Percentiles rank a stretch among this genome's conserved stretches.
phyloP scores from a whole-genome alignment of 2,113 vertebrate genomes.

The Lepisosteus osseus region DNA sequence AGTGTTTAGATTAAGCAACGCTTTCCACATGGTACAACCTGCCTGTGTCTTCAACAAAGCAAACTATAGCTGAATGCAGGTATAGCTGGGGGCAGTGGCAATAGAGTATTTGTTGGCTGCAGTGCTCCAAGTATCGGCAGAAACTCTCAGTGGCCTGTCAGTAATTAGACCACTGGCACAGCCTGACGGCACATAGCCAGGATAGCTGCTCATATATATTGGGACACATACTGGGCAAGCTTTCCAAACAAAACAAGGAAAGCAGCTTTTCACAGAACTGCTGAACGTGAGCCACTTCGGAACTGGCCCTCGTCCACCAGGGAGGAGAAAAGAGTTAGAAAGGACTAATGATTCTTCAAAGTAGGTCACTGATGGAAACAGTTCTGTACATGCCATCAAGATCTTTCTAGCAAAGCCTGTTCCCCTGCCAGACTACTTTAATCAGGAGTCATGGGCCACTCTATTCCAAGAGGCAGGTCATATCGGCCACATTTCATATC shows the following conservation, averaged over 20 bases:
- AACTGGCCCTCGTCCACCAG: neutral
- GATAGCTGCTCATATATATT: neutral
- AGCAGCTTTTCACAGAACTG: neutral
- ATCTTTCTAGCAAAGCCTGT: too few species aligned
- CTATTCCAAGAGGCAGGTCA: too few species aligned
- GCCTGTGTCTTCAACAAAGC: neutral
- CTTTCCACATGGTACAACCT: too few species aligned
- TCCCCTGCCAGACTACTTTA: too few species aligned
- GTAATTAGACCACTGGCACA: neutral
- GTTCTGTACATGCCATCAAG: too few species aligned
- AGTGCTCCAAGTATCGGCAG: constrained; percentile 1
- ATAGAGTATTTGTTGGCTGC: neutral
- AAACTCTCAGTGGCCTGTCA: neutral
- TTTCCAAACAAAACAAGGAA: constrained; percentile 14
- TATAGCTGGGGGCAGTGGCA: neutral
- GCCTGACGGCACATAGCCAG: constrained; percentile 1
- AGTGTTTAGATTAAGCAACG: too few species aligned
- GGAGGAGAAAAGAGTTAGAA: neutral
- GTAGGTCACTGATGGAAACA: too few species aligned
- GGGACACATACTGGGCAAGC: neutral
- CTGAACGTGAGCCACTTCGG: neutral
- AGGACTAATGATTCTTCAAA: neutral
- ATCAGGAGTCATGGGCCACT: too few species aligned
- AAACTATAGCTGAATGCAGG: too few species aligned
- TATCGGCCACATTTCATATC: too few species aligned